Percentiles rank a stretch among this genome's conserved stretches.
Evolutionary conservation across 1,140 invertebrate genomes (phyloP).

Genomic region (Hylaeus volcanicus): DNA sequence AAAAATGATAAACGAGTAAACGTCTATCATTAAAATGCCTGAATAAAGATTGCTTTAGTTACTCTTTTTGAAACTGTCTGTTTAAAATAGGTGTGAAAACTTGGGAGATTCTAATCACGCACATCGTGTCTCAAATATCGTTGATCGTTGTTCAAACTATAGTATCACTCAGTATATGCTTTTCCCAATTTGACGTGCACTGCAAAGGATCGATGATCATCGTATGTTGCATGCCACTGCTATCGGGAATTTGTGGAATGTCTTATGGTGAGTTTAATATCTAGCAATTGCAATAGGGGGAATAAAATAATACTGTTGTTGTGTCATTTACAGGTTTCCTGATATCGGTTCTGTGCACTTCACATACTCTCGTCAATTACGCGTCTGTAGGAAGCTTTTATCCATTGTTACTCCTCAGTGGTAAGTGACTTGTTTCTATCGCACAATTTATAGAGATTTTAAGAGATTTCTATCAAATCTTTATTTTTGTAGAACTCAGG

Average conservation of each 20-base stretch:
- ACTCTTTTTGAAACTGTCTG: neutral
- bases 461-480: no score
- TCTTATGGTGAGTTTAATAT: constrained; percentile 82
- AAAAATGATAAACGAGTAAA: no score
- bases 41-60: no score
- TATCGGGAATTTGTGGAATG: constrained; percentile 86
- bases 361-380: constrained; percentile 91
- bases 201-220: constrained; percentile 83
- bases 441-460: no score
- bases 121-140: constrained; percentile 87
- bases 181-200: constrained; percentile 83
- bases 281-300: neutral
- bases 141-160: constrained; percentile 87
- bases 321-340: constrained; percentile 83
- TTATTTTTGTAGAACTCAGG: no score
- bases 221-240: constrained; percentile 81
- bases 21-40: no score
- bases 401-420: constrained; percentile 90
- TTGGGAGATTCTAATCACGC: constrained; percentile 86
- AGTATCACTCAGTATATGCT: constrained; percentile 83
- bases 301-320: neutral
- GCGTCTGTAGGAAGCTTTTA: constrained; percentile 92
- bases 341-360: constrained; percentile 88
- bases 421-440: constrained; percentile 77
- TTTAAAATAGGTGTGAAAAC: constrained; percentile 82